A percentile compares a stretch with the other conserved stretches of the same genome.
Conservation (phyloP, 53 echinoderm and acorn worm genomes). For the Patiria pectinifera region DNA sequence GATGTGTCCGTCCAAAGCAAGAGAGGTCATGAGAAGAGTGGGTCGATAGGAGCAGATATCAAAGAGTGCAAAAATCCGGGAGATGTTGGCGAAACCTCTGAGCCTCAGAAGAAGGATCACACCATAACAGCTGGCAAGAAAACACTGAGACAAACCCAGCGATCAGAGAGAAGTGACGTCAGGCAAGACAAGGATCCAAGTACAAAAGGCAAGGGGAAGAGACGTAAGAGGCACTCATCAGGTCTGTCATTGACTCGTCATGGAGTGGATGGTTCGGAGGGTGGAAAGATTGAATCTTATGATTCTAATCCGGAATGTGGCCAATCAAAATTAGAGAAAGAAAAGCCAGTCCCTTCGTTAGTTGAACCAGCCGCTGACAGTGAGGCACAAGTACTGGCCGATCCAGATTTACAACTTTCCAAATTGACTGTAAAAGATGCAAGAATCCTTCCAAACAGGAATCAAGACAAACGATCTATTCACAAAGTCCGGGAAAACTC, state of each 20-base stretch:
- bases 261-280: not conserved
- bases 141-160: constrained; percentile 17
- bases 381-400: not conserved
- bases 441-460: not conserved
- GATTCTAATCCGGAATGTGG: constrained; percentile 11
- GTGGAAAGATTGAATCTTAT: constrained; percentile 49
- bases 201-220: constrained; percentile 1
- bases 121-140: constrained; percentile 47
- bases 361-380: not conserved
- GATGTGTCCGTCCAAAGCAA: constrained; percentile 8
- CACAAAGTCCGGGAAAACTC: not conserved
- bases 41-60: not conserved
- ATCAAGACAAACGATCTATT: not conserved
- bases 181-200: not conserved
- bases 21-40: not conserved
- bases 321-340: not conserved
- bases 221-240: constrained; percentile 35
- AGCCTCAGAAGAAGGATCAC: constrained; percentile 20
- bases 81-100: not conserved
- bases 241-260: not conserved
- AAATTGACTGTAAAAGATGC: not conserved
- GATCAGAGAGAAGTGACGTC: constrained; percentile 12
- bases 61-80: not conserved
- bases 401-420: not conserved
- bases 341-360: not conserved